Base-by-base conservation (phyloP, 2,888 invertebrate genomes). In the Escarpia spicata region DNA sequence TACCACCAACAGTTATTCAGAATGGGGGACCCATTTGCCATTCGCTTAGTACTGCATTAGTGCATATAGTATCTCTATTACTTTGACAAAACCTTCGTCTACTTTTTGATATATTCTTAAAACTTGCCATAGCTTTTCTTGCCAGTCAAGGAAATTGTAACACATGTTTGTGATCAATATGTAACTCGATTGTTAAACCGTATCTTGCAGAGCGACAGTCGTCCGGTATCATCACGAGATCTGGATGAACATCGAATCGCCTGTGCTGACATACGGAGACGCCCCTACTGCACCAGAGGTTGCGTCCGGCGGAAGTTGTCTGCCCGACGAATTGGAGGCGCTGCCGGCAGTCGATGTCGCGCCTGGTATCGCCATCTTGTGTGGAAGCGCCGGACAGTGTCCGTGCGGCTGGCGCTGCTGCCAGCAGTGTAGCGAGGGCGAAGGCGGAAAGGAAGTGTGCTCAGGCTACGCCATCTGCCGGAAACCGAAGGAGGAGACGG, bases 331-430 rank as follows among this genome's bases (percentile, higher is more conserved):
- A 75, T n/a, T 75, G n/a, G 75, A 75, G n/a, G 75, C 75, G 75
- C 75, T 75, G 15, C 75, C 75, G 75, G 75, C 19, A 19, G 75
- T 75, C 75, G 26, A 26, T n/a, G n/a, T 6, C 26, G n/a, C 19
- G 75, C 19, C 75, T n/a, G 75, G 75, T 75, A 26, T 75, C 75
- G 75, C 75, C 75, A 75, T 75, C 75, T 75, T 75, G 75, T 75
- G 75, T 75, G 75, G 75, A 75, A 75, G n/a, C 75, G 15, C 6
- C 26, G n/a, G 3, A 75, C 75, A 75, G 75, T 75, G 75, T 26
- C 75, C 75, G 75, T 75, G 75, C n/a, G 75, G 75, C n/a, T 75
- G 75, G 75, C 75, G 75, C 75, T 75, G 75, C 75, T 75, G 75
- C 26, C 75, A 75, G 75, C 19, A 15, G 19, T 75, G 75, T 75